Conservation (phyloP, 2,797 vertebrate species). For the Fratercula arctica region DNA sequence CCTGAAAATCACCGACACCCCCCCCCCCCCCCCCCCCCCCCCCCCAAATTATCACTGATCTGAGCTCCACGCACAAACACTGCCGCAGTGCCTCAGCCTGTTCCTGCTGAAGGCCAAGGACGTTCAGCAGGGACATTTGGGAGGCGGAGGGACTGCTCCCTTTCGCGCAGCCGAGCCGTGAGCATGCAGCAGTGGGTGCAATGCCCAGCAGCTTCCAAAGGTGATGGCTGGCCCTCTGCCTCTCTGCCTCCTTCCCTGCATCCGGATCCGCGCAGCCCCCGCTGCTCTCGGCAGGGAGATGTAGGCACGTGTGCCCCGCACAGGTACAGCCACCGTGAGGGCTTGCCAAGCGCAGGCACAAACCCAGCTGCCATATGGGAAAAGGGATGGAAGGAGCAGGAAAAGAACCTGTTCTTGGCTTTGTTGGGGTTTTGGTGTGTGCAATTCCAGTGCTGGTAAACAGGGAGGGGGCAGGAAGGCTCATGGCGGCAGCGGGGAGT, state of each 20-base stretch:
- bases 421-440: not conserved
- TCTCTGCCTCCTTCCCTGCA: not conserved
- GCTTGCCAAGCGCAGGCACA: not conserved
- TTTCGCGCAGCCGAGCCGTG: rapidly evolving
- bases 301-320: not conserved
- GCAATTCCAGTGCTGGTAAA: not conserved
- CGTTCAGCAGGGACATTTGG: not conserved
- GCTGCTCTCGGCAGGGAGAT: not conserved
- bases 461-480: not conserved
- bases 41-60: rapidly evolving
- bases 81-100: rapidly evolving
- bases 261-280: not conserved
- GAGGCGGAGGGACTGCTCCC: not conserved
- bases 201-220: not conserved
- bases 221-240: rapidly evolving
- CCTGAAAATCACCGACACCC: not conserved
- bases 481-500: not conserved
- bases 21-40: too few relatives aligned
- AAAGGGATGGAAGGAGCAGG: not conserved
- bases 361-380: not conserved
- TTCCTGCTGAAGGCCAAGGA: not conserved
- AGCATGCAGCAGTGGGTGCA: rapidly evolving
- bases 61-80: not conserved
- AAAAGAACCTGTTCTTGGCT: not conserved
- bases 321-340: not conserved